Percentiles rank a stretch among this genome's conserved stretches.
Evolutionary conservation across 2,888 invertebrate genomes (phyloP).

Genomic region (Leptopilina drosophilae): DNA sequence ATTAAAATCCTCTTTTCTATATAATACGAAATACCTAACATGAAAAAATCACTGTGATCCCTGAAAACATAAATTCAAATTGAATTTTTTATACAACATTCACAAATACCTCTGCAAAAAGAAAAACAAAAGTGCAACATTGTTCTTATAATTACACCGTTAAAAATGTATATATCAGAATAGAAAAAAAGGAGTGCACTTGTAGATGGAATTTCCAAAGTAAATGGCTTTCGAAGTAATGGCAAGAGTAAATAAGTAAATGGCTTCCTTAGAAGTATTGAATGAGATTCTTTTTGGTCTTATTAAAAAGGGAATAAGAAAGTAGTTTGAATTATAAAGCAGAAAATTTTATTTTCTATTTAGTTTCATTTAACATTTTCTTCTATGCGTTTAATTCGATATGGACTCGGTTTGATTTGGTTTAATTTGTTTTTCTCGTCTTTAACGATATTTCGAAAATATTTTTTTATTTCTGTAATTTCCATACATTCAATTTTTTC

Average conservation of each 20-base stretch:
- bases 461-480: too few relatives aligned
- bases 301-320: not conserved
- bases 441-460: too few relatives aligned
- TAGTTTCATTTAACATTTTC: not conserved
- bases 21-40: too few relatives aligned
- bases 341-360: not conserved
- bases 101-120: too few relatives aligned
- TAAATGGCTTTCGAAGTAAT: not conserved
- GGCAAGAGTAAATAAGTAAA: too few relatives aligned
- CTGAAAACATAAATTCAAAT: too few relatives aligned
- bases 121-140: not conserved
- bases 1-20: too few relatives aligned
- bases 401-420: not conserved
- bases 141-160: constrained; percentile 24
- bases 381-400: not conserved
- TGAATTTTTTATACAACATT: too few relatives aligned
- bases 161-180: constrained; percentile 13
- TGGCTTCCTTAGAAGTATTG: constrained; percentile 6
- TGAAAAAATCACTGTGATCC: too few relatives aligned
- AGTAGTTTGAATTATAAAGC: not conserved
- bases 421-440: not conserved
- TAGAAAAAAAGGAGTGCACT: not conserved
- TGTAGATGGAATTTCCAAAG: constrained; percentile 7
- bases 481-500: too few relatives aligned
- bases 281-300: not conserved